Evolutionary conservation across 2,888 invertebrate genomes (phyloP).

Genomic region (Drosophila prostipennis): DNA sequence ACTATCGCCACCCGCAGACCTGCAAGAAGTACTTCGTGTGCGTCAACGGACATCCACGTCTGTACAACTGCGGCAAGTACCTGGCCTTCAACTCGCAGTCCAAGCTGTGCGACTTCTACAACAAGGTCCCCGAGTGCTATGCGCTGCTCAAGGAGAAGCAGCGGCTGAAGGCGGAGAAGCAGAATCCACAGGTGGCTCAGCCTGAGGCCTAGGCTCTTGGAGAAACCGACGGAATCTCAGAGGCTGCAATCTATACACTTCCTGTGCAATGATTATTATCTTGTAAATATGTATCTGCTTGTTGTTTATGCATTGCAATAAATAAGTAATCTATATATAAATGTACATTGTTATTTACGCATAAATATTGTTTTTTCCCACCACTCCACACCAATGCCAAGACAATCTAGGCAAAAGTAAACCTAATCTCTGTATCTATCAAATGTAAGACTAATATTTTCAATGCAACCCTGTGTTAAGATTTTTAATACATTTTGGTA

Average conservation of each 20-base stretch:
- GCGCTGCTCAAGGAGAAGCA: conserved; percentile 79
- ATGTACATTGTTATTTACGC: background rate
- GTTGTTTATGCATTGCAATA: conserved; percentile 29
- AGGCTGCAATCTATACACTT: conserved; percentile 50
- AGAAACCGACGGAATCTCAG: conserved; percentile 17
- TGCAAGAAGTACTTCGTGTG: conserved; percentile 93
- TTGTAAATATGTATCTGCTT: conserved; percentile 35
- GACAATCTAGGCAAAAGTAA: too few relatives aligned
- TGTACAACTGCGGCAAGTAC: conserved; percentile 91
- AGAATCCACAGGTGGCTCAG: conserved; percentile 31
- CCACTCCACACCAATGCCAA: too few relatives aligned
- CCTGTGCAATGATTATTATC: conserved; percentile 24
- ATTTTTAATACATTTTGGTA: too few relatives aligned
- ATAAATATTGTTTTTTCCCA: too few relatives aligned
- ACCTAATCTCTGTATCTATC: too few relatives aligned
- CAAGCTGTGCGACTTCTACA: conserved; percentile 88
- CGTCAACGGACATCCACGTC: conserved; percentile 89
- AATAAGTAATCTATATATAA: conserved; percentile 44
- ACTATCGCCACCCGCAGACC: conserved; percentile 86
- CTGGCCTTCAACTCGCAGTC: conserved; percentile 91
- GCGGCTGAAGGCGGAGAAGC: conserved; percentile 58
- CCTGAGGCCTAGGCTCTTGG: conserved; percentile 8
- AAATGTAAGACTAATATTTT: too few relatives aligned
- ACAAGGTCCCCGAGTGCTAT: conserved; percentile 81
- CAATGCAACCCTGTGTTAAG: too few relatives aligned